Evolutionary conservation across 2,888 invertebrate genomes (phyloP), one percentile per base, ranked within the genome.

Genomic region (Xestia rhomboidea): DNA sequence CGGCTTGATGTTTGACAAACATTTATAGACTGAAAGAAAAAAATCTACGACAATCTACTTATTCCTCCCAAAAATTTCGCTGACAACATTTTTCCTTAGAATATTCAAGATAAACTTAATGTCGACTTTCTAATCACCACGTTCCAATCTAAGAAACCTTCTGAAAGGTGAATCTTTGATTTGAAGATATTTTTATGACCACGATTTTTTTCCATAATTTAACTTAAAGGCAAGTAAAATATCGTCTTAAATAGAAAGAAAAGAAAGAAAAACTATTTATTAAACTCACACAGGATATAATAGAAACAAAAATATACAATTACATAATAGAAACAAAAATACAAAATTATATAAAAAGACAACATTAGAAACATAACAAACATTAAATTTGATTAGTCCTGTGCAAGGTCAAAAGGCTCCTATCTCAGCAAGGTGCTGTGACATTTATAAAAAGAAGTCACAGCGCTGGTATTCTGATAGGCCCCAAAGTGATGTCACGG

Each of bases 101-200:
- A 46, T 54, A 49, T 24, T 69, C 15, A 68, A 60, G 60, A 77
- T 69, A 60, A 76, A 49, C 21, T 51, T 44, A 27, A 21, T 49
- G 49, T 49, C 1, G 8, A 69, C 34, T 51, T 69, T 77, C 51
- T 62, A 34, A 77, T 78, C 78, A 54, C 38, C 62, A 70, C 77
- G 70, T 70, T 63, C 21, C 46, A 51, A 77, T 78, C 78, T 70
- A 15, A 10, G 1, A 77, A 49, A 51, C 54, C 54, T 13, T 44
- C 11, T 41, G 5, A 54, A 51, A 60, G 34, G 68, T 51, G 41
- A 68, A 68, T n/a, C 15, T 27, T 51, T 24, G 8, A 54, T 69
- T 44, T 27, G 5, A 1, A 62, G 13, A 54, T 77, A 15, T 49
- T 77, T 68, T 60, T 30, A 49, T 4, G 15, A 6, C n/a, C 15